Evolutionary conservation across 2,113 vertebrate genomes (phyloP).

Genomic region (Plestiodon gilberti): DNA sequence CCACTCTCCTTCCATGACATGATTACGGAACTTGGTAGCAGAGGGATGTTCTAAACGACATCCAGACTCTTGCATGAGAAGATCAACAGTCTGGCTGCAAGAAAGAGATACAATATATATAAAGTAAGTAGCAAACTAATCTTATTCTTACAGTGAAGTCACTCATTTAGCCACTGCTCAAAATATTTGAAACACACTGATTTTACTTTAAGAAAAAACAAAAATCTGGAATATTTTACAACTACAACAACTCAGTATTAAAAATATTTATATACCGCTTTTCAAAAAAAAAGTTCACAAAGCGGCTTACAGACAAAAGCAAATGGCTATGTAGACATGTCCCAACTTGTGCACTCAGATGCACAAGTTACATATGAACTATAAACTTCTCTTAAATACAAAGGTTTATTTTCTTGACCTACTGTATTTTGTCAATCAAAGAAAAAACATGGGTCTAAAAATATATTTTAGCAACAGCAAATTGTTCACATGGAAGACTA

Average conservation of each 20-base stretch:
- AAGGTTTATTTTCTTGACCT: conserved; percentile 4
- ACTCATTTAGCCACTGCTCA: conserved; percentile 64
- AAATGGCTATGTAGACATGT: neutral
- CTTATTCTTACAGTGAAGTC: conserved; percentile 72
- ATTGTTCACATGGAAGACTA: conserved; percentile 36
- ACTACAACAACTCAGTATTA: conserved; percentile 26
- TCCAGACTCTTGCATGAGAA: conserved; percentile 99
- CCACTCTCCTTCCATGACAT: conserved; percentile 99
- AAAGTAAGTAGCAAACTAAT: conserved; percentile 74
- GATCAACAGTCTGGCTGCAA: conserved; percentile 98
- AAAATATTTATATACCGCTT: no score
- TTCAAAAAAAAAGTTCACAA: no score
- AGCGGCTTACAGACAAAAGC: no score
- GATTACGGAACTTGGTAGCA: conserved; percentile 99
- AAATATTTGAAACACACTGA: conserved; percentile 36
- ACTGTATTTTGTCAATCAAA: conserved; percentile 60
- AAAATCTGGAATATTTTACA: neutral
- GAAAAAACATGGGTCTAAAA: conserved; percentile 47
- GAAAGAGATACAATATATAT: conserved; percentile 81
- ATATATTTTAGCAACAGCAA: conserved; percentile 15
- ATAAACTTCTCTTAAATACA: neutral
- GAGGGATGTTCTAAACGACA: conserved; percentile 98
- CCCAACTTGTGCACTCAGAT: neutral
- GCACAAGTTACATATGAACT: neutral
- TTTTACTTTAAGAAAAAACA: conserved; percentile 43